Conservation (phyloP, 2,797 vertebrate genomes). For the Parauchenoglanis punctatus region DNA sequence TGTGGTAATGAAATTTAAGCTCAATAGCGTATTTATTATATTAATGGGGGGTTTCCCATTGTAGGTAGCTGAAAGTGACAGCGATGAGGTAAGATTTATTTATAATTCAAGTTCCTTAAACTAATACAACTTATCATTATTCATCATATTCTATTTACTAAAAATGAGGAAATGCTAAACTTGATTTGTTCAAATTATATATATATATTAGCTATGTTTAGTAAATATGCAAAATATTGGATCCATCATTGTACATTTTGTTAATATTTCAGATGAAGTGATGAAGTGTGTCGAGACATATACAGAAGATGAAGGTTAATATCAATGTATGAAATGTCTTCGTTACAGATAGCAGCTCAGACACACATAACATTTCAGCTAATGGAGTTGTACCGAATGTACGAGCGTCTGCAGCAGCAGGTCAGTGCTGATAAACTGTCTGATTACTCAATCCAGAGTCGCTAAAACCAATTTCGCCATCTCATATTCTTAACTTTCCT, state of each 20-base stretch:
- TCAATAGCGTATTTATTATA: neutral
- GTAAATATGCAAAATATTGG: too few species aligned
- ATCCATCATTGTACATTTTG: neutral
- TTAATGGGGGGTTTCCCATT: conserved; percentile 25
- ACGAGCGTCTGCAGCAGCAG: conserved; percentile 68
- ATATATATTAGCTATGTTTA: too few species aligned
- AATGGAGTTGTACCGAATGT: conserved; percentile 76
- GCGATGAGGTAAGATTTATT: conserved; percentile 66
- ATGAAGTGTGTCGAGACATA: neutral
- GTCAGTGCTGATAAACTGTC: conserved; percentile 54
- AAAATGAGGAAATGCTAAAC: neutral
- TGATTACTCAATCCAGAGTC: neutral
- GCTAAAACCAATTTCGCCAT: neutral
- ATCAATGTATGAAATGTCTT: neutral
- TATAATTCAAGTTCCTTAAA: neutral
- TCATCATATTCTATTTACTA: neutral
- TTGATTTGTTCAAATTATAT: neutral
- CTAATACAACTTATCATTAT: neutral
- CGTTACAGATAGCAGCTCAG: conserved; percentile 62
- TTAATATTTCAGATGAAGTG: neutral
- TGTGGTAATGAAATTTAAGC: neutral
- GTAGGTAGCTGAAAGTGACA: conserved; percentile 68
- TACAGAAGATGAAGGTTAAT: neutral
- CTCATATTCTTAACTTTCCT: neutral
- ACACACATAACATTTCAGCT: conserved; percentile 72